Conservation (phyloP, 2,113 vertebrate species). For the Coryphaenoides rupestris region DNA sequence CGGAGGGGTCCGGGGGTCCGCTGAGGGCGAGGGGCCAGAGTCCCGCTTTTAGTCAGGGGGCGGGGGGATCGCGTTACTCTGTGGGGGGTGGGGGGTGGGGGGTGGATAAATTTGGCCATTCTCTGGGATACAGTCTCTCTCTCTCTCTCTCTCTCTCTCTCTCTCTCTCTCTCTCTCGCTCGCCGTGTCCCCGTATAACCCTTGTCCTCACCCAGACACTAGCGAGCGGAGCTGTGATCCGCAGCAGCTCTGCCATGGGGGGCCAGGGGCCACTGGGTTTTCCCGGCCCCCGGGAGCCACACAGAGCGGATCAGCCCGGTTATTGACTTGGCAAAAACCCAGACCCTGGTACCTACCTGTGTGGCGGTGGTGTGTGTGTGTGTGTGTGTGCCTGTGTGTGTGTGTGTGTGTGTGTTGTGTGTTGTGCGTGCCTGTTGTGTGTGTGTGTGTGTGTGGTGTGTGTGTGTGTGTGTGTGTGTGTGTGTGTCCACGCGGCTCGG, state of each 20-base stretch:
- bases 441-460: conserved; percentile 40
- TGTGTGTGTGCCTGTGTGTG: conserved; percentile 40
- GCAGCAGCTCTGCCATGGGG: too few relatives aligned
- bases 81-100: too few relatives aligned
- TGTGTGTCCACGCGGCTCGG: conserved; percentile 44
- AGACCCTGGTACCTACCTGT: conserved; percentile 43
- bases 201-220: not conserved
- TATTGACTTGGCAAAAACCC: conserved; percentile 67
- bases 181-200: conserved; percentile 27
- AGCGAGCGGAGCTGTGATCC: too few relatives aligned
- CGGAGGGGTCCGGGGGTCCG: too few relatives aligned
- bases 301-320: conserved; percentile 63
- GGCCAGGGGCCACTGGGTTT: conserved; percentile 53
- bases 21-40: not conserved
- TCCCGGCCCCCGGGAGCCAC: too few relatives aligned
- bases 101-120: too few relatives aligned
- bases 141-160: conserved; percentile 1
- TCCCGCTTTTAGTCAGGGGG: not conserved
- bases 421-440: conserved; percentile 36
- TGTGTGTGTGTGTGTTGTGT: conserved; percentile 33
- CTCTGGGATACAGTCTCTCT: conserved; percentile 25
- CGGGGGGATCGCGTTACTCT: conserved; percentile 23
- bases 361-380: too few relatives aligned
- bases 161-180: not conserved
- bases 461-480: conserved; percentile 22